Conservation (phyloP, 2,113 vertebrate species). For the Sus scrofa region DNA sequence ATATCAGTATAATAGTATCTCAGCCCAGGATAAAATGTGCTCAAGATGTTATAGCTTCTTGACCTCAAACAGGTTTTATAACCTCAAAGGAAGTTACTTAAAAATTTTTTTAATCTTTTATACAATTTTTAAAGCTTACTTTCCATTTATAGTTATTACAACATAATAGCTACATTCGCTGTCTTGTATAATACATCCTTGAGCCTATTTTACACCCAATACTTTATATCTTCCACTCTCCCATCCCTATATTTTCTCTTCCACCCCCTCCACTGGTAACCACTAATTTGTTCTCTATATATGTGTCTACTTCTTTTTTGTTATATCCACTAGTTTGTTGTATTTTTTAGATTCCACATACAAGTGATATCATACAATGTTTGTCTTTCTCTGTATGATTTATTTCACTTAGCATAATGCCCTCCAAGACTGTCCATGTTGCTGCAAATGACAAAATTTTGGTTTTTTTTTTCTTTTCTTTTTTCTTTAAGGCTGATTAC, state of each 20-base stretch:
- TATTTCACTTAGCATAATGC: neutral
- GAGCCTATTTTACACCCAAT: neutral
- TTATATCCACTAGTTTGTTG: neutral
- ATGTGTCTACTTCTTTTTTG: neutral
- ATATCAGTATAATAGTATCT: neutral
- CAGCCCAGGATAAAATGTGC: neutral
- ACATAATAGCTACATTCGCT: neutral
- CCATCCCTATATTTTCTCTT: neutral
- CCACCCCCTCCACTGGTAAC: neutral
- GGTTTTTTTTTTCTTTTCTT: neutral
- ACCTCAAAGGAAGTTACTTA: constrained; percentile 34
- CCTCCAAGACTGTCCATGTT: neutral
- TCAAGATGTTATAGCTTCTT: neutral
- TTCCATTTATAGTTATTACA: neutral
- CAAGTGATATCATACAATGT: neutral
- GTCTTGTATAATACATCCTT: neutral
- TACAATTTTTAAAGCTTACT: neutral
- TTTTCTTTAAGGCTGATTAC: neutral
- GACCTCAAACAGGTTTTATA: neutral
- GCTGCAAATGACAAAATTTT: neutral
- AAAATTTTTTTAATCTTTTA: neutral
- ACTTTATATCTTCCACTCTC: neutral
- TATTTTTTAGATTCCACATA: neutral
- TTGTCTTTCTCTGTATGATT: neutral
- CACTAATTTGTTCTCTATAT: neutral